Evolutionary conservation across 2,797 vertebrate genomes (phyloP), one percentile per base, ranked within the genome.

Genomic region (Enteromius mattozi): DNA sequence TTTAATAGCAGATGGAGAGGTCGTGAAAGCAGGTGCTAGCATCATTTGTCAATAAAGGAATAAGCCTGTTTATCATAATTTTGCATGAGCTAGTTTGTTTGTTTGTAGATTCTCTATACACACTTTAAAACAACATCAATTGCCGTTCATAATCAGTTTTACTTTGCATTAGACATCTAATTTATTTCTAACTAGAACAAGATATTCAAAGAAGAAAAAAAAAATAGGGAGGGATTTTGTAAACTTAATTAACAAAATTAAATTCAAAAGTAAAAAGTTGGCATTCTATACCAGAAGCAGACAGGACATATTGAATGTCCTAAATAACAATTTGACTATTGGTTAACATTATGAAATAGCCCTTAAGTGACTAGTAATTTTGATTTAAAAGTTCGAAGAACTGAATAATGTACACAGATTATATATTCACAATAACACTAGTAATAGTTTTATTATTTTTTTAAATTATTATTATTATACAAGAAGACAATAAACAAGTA

Each of bases 61-160:
- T 76, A 79, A 80, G 59, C 82, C 63, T 69, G 86, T 76, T 83
- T 86, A 81, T 87, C 81, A 51, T 81, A 66, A 81, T 83, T 86
- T 85, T 78, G 72, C 83, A 87, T 78, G 56, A 71, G 49, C 63
- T 37, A 82, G 56, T 56, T 47, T n/a, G 40, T 24, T 56, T n/a
- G 40, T 21, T 72, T 47, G 27, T 72, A 77, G 51, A 49, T 47
- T 40, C 76, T 68, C 74, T 35, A 63, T 74, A 74, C 27, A 49
- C 19, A 61, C 12, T 61, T 61, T 35, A 3, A 71, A 81, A 42
- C 35, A 69, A 56, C 16, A 16, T 24, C 5, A 70, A 19, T 21
- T 63, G 68, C 51, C 13, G 40, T 81, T 47, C 4, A 2, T 19
- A 27, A 35, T 13, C 17, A 0, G 6, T 72, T 71, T 24, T n/a